Percentiles rank a stretch among this genome's conserved stretches.
These are phyloP conservation scores for Sebastes kiyomatsui DNA, from an alignment of 2,797 vertebrate species.

Conservation along the genomic window DNA sequence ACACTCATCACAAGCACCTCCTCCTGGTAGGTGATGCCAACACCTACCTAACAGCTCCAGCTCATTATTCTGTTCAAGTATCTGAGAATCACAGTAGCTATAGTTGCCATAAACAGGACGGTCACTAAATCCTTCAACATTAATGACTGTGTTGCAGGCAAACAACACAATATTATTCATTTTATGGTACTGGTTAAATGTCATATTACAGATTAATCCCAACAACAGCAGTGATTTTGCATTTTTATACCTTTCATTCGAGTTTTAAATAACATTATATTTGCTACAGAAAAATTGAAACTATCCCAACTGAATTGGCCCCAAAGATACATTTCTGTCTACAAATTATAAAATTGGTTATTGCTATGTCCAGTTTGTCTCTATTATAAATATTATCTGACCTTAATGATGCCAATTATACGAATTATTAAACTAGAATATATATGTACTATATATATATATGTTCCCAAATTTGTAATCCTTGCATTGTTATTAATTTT, in stretches of 20 bases:
- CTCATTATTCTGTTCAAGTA: conserved; percentile 61
- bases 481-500: neutral
- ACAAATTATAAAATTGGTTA: conserved; percentile 27
- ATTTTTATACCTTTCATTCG: conserved; percentile 28
- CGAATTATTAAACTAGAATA: neutral
- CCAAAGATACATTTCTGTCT: conserved; percentile 57
- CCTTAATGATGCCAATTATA: neutral
- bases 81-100: conserved; percentile 60
- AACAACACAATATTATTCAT: neutral
- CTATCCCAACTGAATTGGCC: conserved; percentile 70
- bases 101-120: conserved; percentile 20
- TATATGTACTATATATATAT: no score
- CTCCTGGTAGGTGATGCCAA: conserved; percentile 66
- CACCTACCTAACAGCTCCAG: conserved; percentile 36
- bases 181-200: neutral
- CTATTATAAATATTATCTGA: conserved; percentile 10
- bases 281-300: conserved; percentile 33
- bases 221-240: conserved; percentile 13
- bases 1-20: conserved; percentile 45
- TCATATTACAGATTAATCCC: conserved; percentile 1
- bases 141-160: neutral
- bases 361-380: conserved; percentile 14
- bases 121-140: conserved; percentile 7
- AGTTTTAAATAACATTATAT: conserved; percentile 27
- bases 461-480: neutral